Evolutionary conservation across 2,797 vertebrate species (phyloP).

Genomic region (Phataginus tricuspis): DNA sequence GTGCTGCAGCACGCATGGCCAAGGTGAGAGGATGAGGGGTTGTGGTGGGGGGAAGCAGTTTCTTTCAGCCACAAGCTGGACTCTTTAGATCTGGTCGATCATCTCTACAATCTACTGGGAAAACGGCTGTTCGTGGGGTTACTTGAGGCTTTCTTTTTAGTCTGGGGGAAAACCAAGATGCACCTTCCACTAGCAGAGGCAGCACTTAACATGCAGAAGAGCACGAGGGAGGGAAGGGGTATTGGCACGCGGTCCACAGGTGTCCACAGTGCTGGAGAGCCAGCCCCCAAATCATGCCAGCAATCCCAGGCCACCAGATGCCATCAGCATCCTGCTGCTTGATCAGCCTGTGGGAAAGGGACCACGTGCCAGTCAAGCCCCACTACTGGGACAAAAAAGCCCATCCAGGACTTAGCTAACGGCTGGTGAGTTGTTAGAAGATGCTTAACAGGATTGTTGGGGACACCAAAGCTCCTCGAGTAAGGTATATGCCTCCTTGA

Average conservation of each 20-base stretch:
- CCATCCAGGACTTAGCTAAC: not conserved
- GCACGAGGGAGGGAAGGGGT: not conserved
- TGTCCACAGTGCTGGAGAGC: not conserved
- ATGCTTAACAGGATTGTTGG: not conserved
- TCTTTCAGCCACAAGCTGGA: not conserved
- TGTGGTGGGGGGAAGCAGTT: not conserved
- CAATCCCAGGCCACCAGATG: too few relatives aligned
- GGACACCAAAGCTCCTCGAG: not conserved
- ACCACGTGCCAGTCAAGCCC: not conserved
- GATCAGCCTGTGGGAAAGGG: too few relatives aligned
- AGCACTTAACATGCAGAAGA: not conserved
- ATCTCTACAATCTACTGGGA: not conserved
- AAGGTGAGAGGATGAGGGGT: not conserved
- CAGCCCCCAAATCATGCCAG: too few relatives aligned
- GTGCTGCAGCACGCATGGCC: not conserved
- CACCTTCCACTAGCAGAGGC: not conserved
- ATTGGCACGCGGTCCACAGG: not conserved
- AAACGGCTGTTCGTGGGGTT: not conserved
- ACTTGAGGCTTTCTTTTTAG: not conserved
- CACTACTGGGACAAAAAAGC: not conserved
- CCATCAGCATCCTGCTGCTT: too few relatives aligned
- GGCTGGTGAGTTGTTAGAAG: not conserved
- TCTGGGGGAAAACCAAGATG: not conserved
- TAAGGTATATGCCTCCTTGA: not conserved
- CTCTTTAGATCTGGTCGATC: not conserved